A percentile compares a stretch with the other conserved stretches of the same genome.
These are phyloP conservation scores for Cephus pygmeus DNA, from an alignment of 2,888 invertebrate species.

Conservation along the genomic window DNA sequence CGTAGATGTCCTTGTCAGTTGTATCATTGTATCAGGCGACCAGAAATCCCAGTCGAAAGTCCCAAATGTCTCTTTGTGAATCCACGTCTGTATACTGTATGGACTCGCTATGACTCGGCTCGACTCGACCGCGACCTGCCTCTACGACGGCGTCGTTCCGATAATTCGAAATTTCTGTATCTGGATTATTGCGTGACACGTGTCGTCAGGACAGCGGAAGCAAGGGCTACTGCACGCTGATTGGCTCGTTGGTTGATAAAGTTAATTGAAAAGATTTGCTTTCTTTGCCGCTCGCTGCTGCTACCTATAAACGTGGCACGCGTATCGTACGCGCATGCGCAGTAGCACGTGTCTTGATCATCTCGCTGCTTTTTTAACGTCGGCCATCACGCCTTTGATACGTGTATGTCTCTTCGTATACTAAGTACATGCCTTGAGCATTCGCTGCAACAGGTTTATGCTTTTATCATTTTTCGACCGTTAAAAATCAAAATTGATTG, in stretches of 20 bases:
- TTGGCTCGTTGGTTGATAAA: conserved; percentile 64
- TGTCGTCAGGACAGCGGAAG: conserved; percentile 52
- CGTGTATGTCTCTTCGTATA: not conserved
- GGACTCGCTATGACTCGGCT: not conserved
- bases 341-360: not conserved
- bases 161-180: conserved; percentile 18
- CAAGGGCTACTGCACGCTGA: conserved; percentile 61
- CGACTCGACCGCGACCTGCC: not conserved
- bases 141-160: conserved; percentile 27
- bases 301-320: not conserved
- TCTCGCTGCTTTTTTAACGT: not conserved
- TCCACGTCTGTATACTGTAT: not conserved
- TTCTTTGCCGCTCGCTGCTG: conserved; percentile 47
- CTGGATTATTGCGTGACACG: not conserved
- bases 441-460: not conserved
- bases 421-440: not conserved
- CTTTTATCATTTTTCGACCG: not conserved
- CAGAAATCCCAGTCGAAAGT: not conserved
- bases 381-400: not conserved
- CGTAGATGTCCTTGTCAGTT: not conserved
- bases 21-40: not conserved
- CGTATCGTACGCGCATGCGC: not conserved
- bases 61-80: not conserved
- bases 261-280: conserved; percentile 60
- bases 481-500: not conserved